Conservation (phyloP, 2,113 vertebrate species). For the Sinocyclocheilus anophthalmus region DNA sequence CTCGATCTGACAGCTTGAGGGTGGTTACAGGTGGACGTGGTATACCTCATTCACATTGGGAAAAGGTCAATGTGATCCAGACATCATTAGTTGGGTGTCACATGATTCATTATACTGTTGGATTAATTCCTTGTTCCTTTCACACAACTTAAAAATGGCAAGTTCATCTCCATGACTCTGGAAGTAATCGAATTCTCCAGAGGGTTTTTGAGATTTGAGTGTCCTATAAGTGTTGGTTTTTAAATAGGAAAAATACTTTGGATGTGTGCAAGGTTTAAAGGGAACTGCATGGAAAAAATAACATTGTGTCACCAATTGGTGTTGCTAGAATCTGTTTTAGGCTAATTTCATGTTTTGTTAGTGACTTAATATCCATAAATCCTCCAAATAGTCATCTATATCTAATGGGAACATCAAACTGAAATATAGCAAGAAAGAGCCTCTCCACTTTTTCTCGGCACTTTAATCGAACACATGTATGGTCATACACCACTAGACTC, state of each 20-base stretch:
- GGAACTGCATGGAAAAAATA: neutral
- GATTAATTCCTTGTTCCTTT: slow-evolving; percentile 43
- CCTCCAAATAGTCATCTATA: neutral
- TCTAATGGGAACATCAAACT: neutral
- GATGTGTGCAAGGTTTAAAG: neutral
- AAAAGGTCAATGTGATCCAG: slow-evolving; percentile 43
- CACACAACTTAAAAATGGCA: slow-evolving; percentile 9
- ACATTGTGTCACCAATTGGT: neutral
- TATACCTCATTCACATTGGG: slow-evolving; percentile 40
- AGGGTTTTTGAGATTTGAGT: neutral
- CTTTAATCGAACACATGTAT: neutral
- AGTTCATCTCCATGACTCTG: slow-evolving; percentile 28
- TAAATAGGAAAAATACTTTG: neutral
- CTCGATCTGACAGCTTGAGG: slow-evolving; percentile 7
- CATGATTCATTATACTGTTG: slow-evolving; percentile 48
- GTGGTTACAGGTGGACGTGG: slow-evolving; percentile 50
- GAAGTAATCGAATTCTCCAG: neutral
- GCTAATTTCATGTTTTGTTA: neutral
- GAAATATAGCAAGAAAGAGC: slow-evolving; percentile 6
- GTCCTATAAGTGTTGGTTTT: neutral
- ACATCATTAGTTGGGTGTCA: slow-evolving; percentile 55
- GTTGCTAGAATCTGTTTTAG: too few relatives aligned
- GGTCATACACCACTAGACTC: slow-evolving; percentile 17
- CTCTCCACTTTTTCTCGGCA: slow-evolving; percentile 9
- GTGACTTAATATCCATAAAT: neutral